Percentiles rank a stretch among this genome's conserved stretches.
These are phyloP conservation scores for Rugalucina vietnamica DNA, from an alignment of 2,888 invertebrate genomes.

Conservation along the genomic window DNA sequence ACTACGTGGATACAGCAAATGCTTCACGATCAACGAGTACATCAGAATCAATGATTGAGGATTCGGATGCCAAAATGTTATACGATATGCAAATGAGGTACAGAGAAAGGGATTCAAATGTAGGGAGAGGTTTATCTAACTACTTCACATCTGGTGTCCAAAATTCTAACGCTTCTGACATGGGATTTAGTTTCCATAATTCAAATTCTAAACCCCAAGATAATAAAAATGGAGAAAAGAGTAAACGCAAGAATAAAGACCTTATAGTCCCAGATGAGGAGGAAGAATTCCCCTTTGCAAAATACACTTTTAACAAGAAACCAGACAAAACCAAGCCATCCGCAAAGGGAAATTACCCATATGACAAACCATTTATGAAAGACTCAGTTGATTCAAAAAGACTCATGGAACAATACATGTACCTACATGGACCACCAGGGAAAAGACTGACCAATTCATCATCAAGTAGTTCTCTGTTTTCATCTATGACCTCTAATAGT, in stretches of 20 bases:
- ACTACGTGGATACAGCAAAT: constrained; percentile 22
- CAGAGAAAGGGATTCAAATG: background rate
- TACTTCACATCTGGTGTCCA: background rate
- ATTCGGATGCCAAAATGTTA: background rate
- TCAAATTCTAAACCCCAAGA: background rate
- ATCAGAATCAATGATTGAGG: constrained; percentile 37
- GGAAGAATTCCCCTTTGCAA: constrained; percentile 71
- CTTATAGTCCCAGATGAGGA: constrained; percentile 75
- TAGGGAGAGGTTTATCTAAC: background rate
- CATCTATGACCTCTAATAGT: constrained; percentile 49
- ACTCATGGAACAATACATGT: constrained; percentile 45
- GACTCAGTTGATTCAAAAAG: constrained; percentile 52
- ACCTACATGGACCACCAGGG: background rate
- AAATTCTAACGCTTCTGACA: background rate
- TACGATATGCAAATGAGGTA: background rate
- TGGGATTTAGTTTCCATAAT: background rate
- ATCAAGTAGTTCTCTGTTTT: constrained; percentile 49
- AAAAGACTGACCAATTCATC: constrained; percentile 8
- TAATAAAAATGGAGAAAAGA: background rate
- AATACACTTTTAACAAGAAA: constrained; percentile 71
- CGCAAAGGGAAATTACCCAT: background rate
- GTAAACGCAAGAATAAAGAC: constrained; percentile 52
- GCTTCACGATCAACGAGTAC: constrained; percentile 28
- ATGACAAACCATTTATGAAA: background rate
- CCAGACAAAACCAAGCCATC: background rate